Base-by-base conservation (phyloP, 2,113 vertebrate genomes). In the Ceyx melanurus region DNA sequence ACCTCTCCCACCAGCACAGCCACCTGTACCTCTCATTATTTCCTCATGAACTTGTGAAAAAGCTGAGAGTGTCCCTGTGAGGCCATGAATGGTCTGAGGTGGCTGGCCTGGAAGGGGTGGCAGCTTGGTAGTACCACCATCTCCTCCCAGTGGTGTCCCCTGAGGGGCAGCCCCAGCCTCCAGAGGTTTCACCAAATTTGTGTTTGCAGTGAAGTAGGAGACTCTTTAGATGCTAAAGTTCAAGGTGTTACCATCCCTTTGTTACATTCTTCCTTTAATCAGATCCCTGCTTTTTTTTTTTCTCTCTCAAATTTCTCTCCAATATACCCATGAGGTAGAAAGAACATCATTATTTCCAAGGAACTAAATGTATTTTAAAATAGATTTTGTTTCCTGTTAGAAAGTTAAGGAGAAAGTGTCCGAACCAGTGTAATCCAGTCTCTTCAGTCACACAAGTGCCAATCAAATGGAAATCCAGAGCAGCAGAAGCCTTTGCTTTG, bases 241-340 rank as follows among this genome's bases (percentile, higher is more conserved):
- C 19, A 74, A 37, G 21, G 16, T 28, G 22, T 48, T 60, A 17
- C 21, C 9, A 4, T 70, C 40, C 98, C 98, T 98, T 98, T 95
- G 96, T 98, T 51, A 98, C 95, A 92, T 98, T 98, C 91, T 98
- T 98, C 98, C 98, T 99, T 98, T 11, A 98, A 98, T 98, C 97
- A 98, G 1, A 98, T 98, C 81, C 97, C 97, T 58, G 97, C 96
- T 22, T 33, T 98, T 98, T 93, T 98, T 31, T 33, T 98, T 98
- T 93, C 98, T 97, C 65, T 98, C 97, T 61, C 98, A 98, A 88
- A 98, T 99, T 66, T 98, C 98, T 97, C 98, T 98, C 89, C 98
- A 98, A 89, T 51, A 25, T 98, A 98, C 21, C 97, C 97, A 33
- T 96, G 97, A 54, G 96, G 97, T 92, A 98, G 98, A 92, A 98